These are phyloP conservation scores for Volucella zonaria DNA, from an alignment of 2,888 invertebrate species.

Conservation along the genomic window DNA sequence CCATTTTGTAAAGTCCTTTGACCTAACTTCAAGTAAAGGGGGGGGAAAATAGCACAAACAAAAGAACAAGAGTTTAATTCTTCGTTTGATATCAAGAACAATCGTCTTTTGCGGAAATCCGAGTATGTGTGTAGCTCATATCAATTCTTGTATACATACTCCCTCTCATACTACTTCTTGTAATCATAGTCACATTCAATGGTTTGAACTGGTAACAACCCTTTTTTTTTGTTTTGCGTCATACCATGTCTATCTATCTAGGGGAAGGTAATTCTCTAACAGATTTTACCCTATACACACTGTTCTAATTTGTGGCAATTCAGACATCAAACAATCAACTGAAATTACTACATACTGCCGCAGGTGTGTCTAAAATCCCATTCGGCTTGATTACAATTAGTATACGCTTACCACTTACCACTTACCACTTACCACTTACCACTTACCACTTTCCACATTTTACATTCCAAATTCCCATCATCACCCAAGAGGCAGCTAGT, in stretches of 20 bases:
- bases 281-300: constrained; percentile 31
- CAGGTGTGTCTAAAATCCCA: constrained; percentile 39
- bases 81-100: constrained; percentile 41
- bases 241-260: neutral
- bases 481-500: neutral
- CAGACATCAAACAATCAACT: constrained; percentile 67
- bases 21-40: neutral
- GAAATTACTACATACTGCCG: constrained; percentile 54
- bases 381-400: constrained; percentile 47
- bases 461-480: neutral
- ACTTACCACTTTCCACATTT: too few relatives aligned
- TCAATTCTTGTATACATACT: too few relatives aligned
- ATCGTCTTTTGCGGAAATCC: neutral
- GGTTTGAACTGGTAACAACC: constrained; percentile 15
- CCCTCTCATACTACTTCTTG: too few relatives aligned
- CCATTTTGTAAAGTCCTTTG: constrained; percentile 45
- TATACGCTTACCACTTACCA: neutral
- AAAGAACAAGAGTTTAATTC: constrained; percentile 30
- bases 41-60: neutral
- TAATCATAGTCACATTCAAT: neutral
- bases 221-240: constrained; percentile 16
- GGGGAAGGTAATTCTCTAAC: neutral
- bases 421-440: neutral
- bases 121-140: too few relatives aligned
- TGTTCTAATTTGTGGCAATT: constrained; percentile 38